Percentiles rank a stretch among this genome's conserved stretches.
These are phyloP conservation scores for Abramis brama DNA, from an alignment of 2,113 vertebrate species.

Conservation along the genomic window DNA sequence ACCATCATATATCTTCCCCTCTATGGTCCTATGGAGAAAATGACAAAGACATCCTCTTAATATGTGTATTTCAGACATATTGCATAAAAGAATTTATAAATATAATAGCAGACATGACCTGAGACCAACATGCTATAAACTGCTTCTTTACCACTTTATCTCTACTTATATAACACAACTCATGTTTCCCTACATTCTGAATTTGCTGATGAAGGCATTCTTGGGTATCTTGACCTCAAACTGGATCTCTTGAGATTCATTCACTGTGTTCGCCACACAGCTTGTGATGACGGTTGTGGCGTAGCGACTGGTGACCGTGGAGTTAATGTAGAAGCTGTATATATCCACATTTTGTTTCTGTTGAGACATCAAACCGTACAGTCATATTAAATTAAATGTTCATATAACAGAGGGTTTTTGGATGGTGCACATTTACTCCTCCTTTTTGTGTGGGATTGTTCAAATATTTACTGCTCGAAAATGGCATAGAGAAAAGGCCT, in stretches of 20 bases:
- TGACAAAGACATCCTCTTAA: not conserved
- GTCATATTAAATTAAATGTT: too few relatives aligned
- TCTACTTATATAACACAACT: not conserved
- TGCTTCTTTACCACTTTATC: not conserved
- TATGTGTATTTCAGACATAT: not conserved
- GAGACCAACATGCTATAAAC: not conserved
- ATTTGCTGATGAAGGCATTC: slow-evolving; percentile 94
- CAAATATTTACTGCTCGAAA: slow-evolving; percentile 12
- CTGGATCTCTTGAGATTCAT: slow-evolving; percentile 81
- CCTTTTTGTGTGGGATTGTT: not conserved
- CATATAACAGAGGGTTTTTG: too few relatives aligned
- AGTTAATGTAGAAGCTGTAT: slow-evolving; percentile 87
- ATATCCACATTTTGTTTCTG: slow-evolving; percentile 78
- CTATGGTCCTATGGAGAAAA: slow-evolving; percentile 78
- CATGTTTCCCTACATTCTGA: slow-evolving; percentile 80
- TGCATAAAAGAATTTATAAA: not conserved
- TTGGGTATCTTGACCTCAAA: slow-evolving; percentile 93
- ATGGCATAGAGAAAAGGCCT: not conserved
- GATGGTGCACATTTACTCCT: not conserved
- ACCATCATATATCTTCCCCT: slow-evolving; percentile 83
- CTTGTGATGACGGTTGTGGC: slow-evolving; percentile 90
- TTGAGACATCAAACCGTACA: slow-evolving; percentile 36
- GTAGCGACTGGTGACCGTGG: slow-evolving; percentile 87
- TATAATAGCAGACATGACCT: not conserved
- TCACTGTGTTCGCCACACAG: slow-evolving; percentile 82